These are phyloP conservation scores for Altica lythri DNA, from an alignment of 2,888 invertebrate species.

Conservation along the genomic window DNA sequence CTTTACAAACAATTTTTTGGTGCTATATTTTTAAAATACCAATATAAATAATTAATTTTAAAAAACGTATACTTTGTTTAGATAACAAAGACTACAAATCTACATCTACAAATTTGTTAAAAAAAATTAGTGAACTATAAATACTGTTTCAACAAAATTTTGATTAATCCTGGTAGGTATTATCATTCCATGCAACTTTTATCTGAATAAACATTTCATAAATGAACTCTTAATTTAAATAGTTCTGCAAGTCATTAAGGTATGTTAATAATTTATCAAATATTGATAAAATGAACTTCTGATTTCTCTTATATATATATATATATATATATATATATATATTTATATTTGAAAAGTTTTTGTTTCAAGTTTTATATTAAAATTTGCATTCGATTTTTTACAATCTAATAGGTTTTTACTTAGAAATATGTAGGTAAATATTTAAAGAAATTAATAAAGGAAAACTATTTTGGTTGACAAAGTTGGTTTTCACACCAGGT, in stretches of 20 bases:
- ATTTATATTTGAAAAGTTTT: no score
- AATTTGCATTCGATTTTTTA: not conserved
- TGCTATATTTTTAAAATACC: not conserved
- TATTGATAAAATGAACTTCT: constrained; percentile 6
- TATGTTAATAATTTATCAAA: constrained; percentile 15
- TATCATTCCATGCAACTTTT: constrained; percentile 1
- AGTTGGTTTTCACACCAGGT: constrained; percentile 9
- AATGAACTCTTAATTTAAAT: constrained; percentile 3
- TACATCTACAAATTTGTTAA: not conserved
- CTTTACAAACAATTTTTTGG: not conserved
- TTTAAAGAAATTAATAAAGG: no score
- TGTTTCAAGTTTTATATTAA: not conserved
- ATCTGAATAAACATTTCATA: constrained; percentile 13
- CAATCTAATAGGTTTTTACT: no score
- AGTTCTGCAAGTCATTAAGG: constrained; percentile 10
- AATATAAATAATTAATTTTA: not conserved
- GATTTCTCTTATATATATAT: no score
- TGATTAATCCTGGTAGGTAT: constrained; percentile 8
- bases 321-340: no score
- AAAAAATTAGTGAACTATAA: not conserved
- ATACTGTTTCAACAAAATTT: not conserved
- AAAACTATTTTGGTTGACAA: constrained; percentile 13
- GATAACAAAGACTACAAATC: no score
- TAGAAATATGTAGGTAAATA: no score
- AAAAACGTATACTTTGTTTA: not conserved